Evolutionary conservation across 2,888 invertebrate species (phyloP), one percentile per base, ranked within the genome.

Genomic region (Drosophila peninsularis): DNA sequence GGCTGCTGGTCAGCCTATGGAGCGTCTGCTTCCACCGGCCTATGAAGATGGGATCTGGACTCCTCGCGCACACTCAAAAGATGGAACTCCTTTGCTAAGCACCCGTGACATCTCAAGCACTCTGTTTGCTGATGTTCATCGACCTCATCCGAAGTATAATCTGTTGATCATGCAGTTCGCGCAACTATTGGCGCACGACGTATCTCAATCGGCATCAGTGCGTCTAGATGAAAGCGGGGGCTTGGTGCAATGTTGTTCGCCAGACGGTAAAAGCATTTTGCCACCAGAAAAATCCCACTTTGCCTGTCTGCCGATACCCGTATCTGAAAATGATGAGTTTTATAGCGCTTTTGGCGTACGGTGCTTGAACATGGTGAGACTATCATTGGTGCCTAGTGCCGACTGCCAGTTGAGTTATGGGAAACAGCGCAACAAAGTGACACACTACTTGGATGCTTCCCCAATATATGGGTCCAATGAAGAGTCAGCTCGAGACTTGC

Each of bases 161-260:
- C 91, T 96, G 49, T 93, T 96, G 86, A 93, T 96, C 61, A 96
- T 96, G 95, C 96, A 96, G 91, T 97, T 96, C 92, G 95, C 96
- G 0, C 96, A 97, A 90, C 96, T 97, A 82, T 90, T 97, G 11
- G 94, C 95, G 0, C 96, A 97, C 71, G 97, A 97, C 74, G 91
- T 96, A 21, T 94, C 95, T 0, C 94, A 96, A 61, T 95, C 96
- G 0, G 94, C 96, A 2, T 94, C 95, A 44, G 94, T 95, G 37
- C 95, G 94, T 71, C 94, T 94, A 90, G 94, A 93, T 42, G 95
- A 63, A 17, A 74, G 95, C 64, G 95, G 95, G 10, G 94, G 94
- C 55, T 94, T 95, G 0, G 95, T 97, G 44, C 94, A 96, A 21
- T 97, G 97, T 90, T 97, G 97, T 84, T 90, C 93, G 0, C 90